phyloP scores from a whole-genome alignment of 2,888 invertebrate species.

The Yponomeuta evonymella region DNA sequence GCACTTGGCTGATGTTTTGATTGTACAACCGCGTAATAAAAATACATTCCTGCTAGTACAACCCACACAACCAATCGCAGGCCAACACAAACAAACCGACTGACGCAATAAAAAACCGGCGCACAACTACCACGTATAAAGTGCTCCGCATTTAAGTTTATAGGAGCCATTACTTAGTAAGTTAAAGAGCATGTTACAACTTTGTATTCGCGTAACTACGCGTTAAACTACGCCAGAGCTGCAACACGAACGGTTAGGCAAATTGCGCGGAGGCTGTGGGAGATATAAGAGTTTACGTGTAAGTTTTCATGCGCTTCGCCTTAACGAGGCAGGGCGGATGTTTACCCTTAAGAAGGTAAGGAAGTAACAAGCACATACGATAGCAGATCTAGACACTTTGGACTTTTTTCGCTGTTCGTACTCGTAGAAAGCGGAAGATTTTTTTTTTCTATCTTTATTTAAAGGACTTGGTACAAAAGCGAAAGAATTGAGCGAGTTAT shows the following conservation, averaged over 20 bases:
- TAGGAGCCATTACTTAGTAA: constrained; percentile 1
- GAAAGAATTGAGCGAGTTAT: too few species aligned
- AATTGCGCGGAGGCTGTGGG: not conserved
- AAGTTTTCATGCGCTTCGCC: constrained; percentile 3
- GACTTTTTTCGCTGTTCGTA: too few species aligned
- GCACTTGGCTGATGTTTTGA: too few species aligned
- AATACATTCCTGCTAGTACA: not conserved
- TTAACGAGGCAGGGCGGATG: not conserved
- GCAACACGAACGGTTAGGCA: not conserved
- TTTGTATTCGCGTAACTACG: constrained; percentile 14
- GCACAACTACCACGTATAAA: not conserved
- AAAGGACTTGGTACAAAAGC: too few species aligned
- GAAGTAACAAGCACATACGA: not conserved
- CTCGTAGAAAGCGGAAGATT: too few species aligned
- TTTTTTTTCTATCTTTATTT: too few species aligned
- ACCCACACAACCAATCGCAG: not conserved
- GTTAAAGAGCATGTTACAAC: constrained; percentile 6
- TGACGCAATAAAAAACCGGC: not conserved
- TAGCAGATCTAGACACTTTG: not conserved
- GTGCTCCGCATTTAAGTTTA: not conserved
- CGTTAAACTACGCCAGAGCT: constrained; percentile 5
- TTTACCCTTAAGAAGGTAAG: not conserved
- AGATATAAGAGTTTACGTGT: not conserved
- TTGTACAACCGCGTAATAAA: too few species aligned
- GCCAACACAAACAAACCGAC: not conserved